phyloP scores from a whole-genome alignment of 2,888 invertebrate species.

The Drosophila percnosoma region DNA sequence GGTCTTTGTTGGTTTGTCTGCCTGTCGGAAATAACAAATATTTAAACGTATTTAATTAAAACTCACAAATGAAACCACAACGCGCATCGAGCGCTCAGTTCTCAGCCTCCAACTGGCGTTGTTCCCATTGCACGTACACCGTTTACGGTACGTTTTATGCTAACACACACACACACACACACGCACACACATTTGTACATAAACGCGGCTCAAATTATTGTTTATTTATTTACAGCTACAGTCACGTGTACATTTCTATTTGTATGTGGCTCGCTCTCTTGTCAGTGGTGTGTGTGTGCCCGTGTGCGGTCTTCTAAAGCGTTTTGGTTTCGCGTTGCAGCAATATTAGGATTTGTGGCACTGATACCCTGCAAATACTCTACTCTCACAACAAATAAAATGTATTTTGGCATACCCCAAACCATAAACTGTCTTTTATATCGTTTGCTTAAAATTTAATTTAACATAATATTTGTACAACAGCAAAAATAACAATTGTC shows the following conservation, averaged over 20 bases:
- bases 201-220: slow-evolving; percentile 68
- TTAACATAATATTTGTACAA: background rate
- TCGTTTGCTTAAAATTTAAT: background rate
- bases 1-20: slow-evolving; percentile 59
- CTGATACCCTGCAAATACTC: slow-evolving; percentile 34
- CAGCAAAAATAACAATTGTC: background rate
- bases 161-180: slow-evolving; percentile 12
- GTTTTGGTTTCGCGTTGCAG: slow-evolving; percentile 40
- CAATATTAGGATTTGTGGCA: slow-evolving; percentile 26
- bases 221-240: slow-evolving; percentile 71
- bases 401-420: background rate
- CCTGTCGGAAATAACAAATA: slow-evolving; percentile 77
- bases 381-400: background rate
- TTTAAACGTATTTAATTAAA: slow-evolving; percentile 82
- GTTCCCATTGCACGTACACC: slow-evolving; percentile 9
- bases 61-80: slow-evolving; percentile 80
- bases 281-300: slow-evolving; percentile 7
- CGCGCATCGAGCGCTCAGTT: slow-evolving; percentile 54
- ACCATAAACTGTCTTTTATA: background rate
- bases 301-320: slow-evolving; percentile 50
- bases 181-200: slow-evolving; percentile 14
- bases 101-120: slow-evolving; percentile 19
- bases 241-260: slow-evolving; percentile 36
- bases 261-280: slow-evolving; percentile 20
- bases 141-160: slow-evolving; percentile 53